Base-by-base conservation (phyloP, 1,140 invertebrate genomes). In the Acromyrmex echinatior region DNA sequence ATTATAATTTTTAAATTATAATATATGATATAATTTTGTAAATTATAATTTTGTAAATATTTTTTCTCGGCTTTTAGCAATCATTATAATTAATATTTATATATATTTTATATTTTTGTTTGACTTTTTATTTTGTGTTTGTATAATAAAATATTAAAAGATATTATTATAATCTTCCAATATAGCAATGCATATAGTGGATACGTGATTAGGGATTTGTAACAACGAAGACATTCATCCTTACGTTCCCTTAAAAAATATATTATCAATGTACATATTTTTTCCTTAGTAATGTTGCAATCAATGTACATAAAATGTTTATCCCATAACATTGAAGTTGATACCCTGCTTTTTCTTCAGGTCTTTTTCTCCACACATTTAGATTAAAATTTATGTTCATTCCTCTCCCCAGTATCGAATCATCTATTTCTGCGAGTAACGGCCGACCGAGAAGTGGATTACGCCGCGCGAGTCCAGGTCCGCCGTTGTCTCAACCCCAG, bases 391-490 rank as follows among this genome's bases (percentile, higher is more conserved):
- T 49, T 25, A 53, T 10, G 10, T 62, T 56, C 31, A 35, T 35
- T 35, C 4, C 28, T 62, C 58, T 56, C 60, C 70, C 45, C 62
- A 92, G 86, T 73, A 58, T 89, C 45, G 91, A 91, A 81, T 78
- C 90, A 49, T 86, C 88, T n/a, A 16, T 88, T 12, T 58, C 92
- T 51, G 68, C 91, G 66, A 86, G 74, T 12, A 95, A 95, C 73
- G 94, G 93, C 7, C 92, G 94, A 87, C 90, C 93, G 45, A 92
- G 92, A 74, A 94, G 93, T 86, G 93, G 93, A 49, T 92, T 94
- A 63, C 88, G 93, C n/a, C 92, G 94, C 45, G 91, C 94, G 12
- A 95, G 95, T 82, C 94, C 95, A 7, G 88, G 90, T 39, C 93
- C 92, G 35, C 90, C 91, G 3, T 58, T 92, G 31, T 95, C 94